These are phyloP conservation scores for Autographa gamma DNA, from an alignment of 2,888 invertebrate genomes.

Conservation along the genomic window DNA sequence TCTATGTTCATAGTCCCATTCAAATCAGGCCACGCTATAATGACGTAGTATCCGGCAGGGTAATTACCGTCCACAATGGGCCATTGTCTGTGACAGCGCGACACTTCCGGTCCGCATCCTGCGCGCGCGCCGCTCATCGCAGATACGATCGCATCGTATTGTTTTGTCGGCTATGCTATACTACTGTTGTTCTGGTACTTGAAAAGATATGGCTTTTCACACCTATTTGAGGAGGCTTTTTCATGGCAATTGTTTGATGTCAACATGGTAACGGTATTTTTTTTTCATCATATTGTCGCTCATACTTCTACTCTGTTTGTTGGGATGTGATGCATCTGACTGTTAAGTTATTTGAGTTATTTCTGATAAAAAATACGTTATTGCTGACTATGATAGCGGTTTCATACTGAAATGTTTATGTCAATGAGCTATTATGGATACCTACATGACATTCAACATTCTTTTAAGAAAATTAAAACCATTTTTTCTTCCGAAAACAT, in stretches of 20 bases:
- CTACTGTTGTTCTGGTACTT: slow-evolving; percentile 44
- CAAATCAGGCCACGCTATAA: slow-evolving; percentile 66
- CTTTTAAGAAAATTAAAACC: too few species aligned
- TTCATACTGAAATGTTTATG: too few species aligned
- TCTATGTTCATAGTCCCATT: slow-evolving; percentile 27
- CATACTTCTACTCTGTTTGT: neutral
- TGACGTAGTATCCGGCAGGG: slow-evolving; percentile 71
- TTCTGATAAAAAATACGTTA: too few species aligned
- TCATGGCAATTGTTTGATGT: neutral
- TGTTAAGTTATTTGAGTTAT: too few species aligned
- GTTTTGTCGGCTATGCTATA: slow-evolving; percentile 53
- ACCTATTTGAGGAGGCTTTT: neutral
- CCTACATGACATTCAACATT: too few species aligned
- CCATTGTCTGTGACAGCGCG: slow-evolving; percentile 79
- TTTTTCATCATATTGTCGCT: neutral
- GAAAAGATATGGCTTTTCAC: neutral
- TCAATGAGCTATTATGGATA: too few species aligned
- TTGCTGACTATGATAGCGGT: too few species aligned
- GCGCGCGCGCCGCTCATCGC: slow-evolving; percentile 66
- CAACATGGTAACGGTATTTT: neutral
- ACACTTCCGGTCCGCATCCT: slow-evolving; percentile 78
- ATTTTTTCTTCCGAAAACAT: too few species aligned
- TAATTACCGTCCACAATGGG: slow-evolving; percentile 82
- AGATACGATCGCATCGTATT: slow-evolving; percentile 56
- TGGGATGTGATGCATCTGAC: too few species aligned